Percentiles rank a stretch among this genome's conserved stretches.
These are phyloP conservation scores for Scrobipalpa atriplicella DNA, from an alignment of 2,888 invertebrate species.

Conservation along the genomic window DNA sequence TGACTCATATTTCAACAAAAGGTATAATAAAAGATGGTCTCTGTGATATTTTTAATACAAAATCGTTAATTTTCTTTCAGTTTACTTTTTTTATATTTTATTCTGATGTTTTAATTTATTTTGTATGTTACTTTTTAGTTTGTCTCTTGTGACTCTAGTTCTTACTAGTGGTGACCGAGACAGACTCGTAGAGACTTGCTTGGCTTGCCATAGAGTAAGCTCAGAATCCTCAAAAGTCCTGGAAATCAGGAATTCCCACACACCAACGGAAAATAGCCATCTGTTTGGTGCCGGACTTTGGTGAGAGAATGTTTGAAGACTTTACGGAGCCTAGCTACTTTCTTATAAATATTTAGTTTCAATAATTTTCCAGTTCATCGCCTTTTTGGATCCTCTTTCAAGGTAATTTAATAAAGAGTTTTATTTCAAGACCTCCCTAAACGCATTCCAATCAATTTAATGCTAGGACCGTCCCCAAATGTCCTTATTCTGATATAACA, in stretches of 20 bases:
- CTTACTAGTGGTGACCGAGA: too few relatives aligned
- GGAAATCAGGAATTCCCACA: too few relatives aligned
- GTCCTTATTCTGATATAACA: slow-evolving; percentile 25
- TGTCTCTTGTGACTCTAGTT: too few relatives aligned
- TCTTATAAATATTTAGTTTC: not conserved
- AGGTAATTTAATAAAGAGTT: slow-evolving; percentile 17
- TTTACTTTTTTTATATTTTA: not conserved
- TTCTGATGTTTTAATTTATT: not conserved
- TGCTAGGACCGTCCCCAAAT: slow-evolving; percentile 13
- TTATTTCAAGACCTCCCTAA: slow-evolving; percentile 2
- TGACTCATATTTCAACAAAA: not conserved
- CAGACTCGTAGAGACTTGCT: too few relatives aligned
- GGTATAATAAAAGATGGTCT: not conserved
- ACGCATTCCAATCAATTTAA: slow-evolving; percentile 21
- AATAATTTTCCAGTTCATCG: not conserved
- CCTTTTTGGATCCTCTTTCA: slow-evolving; percentile 2
- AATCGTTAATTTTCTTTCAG: not conserved
- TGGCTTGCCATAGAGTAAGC: too few relatives aligned
- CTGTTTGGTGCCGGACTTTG: too few relatives aligned
- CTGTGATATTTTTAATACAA: not conserved
- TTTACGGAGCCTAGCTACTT: too few relatives aligned
- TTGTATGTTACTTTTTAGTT: too few relatives aligned
- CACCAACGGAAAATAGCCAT: too few relatives aligned
- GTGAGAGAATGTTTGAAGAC: too few relatives aligned
- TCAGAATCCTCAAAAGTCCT: too few relatives aligned